Evolutionary conservation across 2,888 invertebrate genomes (phyloP), one percentile per base, ranked within the genome.

Genomic region (Drosophila atripex): DNA sequence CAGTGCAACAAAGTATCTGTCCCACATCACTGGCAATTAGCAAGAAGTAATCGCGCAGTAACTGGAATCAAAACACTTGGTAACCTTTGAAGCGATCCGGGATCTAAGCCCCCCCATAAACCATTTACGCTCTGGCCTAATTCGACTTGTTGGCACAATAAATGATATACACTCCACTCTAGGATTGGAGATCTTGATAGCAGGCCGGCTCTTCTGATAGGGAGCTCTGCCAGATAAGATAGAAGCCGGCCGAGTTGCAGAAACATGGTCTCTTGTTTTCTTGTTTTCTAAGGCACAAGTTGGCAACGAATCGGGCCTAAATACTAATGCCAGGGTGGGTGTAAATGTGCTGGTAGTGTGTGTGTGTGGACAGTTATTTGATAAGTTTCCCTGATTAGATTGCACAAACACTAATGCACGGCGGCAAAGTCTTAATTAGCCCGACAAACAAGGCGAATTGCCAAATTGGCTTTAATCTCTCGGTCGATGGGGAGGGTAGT

Each of bases 331-430:
- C 11, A 28, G 38, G 60, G 53, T 43, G 58, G 55, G 56, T 57
- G 57, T 18, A 18, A 2, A 18, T 18, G 18, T 1, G n/a, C n/a
- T n/a, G n/a, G n/a, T n/a, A n/a, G n/a, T n/a, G 18, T 18, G 43
- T 23, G n/a, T 32, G n/a, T n/a, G n/a, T n/a, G 6, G 63, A 8
- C 16, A 12, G 50, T 63, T 59, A 75, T 65, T 71, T 76, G 80
- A 80, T 86, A 86, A 75, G 63, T 84, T 78, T 49, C 55, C 58
- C 65, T 61, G 88, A 88, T 83, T 78, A 88, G 84, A 84, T 84
- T 73, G 61, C 77, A 59, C 60, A 72, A 53, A 74, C 61, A 64
- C 56, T 59, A 45, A 61, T 49, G 49, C 38, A 30, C 7, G 30
- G 1, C 23, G 46, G 51, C 60, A 74, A 68, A 70, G 77, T 58